Conservation (phyloP, 2,888 invertebrate genomes). For the Orgyia antiqua region DNA sequence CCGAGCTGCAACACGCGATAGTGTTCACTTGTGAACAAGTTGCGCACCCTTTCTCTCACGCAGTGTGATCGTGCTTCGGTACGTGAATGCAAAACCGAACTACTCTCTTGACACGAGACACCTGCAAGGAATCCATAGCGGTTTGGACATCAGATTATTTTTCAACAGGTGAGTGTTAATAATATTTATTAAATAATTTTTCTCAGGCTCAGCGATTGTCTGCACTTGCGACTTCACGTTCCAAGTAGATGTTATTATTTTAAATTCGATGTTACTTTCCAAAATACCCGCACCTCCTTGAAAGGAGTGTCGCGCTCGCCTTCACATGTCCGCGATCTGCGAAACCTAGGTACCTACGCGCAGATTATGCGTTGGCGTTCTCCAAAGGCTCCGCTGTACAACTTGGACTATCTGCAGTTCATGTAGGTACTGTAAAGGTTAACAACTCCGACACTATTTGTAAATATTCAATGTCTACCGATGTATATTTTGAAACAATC, state of each 20-base stretch:
- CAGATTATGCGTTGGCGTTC: slow-evolving; percentile 46
- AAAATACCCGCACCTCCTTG: slow-evolving; percentile 45
- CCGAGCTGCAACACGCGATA: slow-evolving; percentile 60
- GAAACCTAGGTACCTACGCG: slow-evolving; percentile 20
- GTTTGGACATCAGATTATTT: slow-evolving; percentile 45
- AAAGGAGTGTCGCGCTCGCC: slow-evolving; percentile 28
- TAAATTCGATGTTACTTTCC: slow-evolving; percentile 50
- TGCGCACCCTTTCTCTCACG: slow-evolving; percentile 75
- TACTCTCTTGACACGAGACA: slow-evolving; percentile 60
- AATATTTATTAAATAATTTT: slow-evolving; percentile 27
- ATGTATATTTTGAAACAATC: slow-evolving; percentile 28
- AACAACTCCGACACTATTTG: slow-evolving; percentile 56
- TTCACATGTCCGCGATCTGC: slow-evolving; percentile 21
- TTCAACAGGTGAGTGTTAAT: slow-evolving; percentile 53
- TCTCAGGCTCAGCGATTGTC: slow-evolving; percentile 47
- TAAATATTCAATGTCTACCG: slow-evolving; percentile 48
- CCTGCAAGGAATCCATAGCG: slow-evolving; percentile 48
- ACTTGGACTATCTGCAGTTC: slow-evolving; percentile 28
- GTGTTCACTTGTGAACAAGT: slow-evolving; percentile 59
- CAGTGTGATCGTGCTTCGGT: slow-evolving; percentile 71
- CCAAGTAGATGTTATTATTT: slow-evolving; percentile 31
- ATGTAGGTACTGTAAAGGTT: slow-evolving; percentile 40
- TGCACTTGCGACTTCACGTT: slow-evolving; percentile 50
- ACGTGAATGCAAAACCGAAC: slow-evolving; percentile 76
- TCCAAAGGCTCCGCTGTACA: slow-evolving; percentile 32